phyloP scores from a whole-genome alignment of 2,113 vertebrate species.

The Hemichromis elongatus region DNA sequence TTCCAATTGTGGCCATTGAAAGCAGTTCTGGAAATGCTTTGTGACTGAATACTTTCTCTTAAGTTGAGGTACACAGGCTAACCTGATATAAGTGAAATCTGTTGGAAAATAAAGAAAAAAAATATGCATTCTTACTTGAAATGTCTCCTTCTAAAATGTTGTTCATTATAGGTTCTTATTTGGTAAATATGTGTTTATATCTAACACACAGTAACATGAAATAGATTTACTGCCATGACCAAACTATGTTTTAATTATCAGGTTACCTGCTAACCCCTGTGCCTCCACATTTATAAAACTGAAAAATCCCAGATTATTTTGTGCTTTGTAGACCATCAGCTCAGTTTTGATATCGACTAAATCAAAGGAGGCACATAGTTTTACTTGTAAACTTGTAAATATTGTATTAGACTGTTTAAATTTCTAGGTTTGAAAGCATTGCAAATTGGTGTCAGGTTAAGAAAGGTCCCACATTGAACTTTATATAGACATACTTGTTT shows the following conservation, averaged over 20 bases:
- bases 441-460: not conserved
- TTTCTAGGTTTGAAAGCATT: not conserved
- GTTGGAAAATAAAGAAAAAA: not conserved
- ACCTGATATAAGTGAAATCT: not conserved
- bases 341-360: not conserved
- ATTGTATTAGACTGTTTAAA: not conserved
- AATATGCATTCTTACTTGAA: not conserved
- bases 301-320: not conserved
- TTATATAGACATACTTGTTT: not conserved
- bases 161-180: not conserved
- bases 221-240: not conserved
- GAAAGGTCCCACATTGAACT: not conserved
- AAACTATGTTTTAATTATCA: not conserved
- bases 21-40: not conserved
- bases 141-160: not conserved
- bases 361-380: not conserved
- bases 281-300: not conserved
- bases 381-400: no score
- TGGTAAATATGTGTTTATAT: not conserved
- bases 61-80: not conserved
- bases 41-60: not conserved
- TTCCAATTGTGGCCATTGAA: not conserved
- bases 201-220: not conserved
- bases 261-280: not conserved
- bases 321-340: not conserved